These are phyloP conservation scores for Eumerus sabulonum DNA, from an alignment of 2,888 invertebrate genomes.

Conservation along the genomic window DNA sequence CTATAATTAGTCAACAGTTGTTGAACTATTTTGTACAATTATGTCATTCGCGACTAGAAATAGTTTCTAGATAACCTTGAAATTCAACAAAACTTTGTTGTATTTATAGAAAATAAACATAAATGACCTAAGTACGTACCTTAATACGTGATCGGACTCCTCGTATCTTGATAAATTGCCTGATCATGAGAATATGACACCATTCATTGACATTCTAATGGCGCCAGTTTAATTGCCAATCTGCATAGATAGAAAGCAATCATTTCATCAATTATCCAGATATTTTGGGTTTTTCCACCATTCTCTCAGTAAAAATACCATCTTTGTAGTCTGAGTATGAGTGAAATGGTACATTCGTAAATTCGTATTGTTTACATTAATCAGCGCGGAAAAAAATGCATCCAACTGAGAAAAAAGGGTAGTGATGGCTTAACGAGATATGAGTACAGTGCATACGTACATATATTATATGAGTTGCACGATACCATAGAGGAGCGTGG, in stretches of 20 bases:
- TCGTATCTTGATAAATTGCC: no score
- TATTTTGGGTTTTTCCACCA: background rate
- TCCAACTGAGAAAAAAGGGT: conserved; percentile 7
- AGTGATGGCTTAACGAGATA: background rate
- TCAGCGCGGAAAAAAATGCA: conserved; percentile 55
- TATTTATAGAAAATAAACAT: background rate
- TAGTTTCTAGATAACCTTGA: background rate
- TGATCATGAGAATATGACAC: conserved; percentile 4
- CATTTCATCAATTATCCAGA: background rate
- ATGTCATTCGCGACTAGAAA: background rate
- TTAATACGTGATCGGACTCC: no score
- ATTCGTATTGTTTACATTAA: conserved; percentile 39
- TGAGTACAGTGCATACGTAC: no score
- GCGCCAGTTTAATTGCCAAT: conserved; percentile 43
- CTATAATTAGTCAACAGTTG: no score
- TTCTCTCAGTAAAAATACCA: conserved; percentile 8
- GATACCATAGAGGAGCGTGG: conserved; percentile 48
- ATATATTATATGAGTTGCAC: conserved; percentile 20
- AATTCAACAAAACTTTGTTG: no score
- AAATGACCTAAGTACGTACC: conserved; percentile 31
- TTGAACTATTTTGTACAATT: conserved; percentile 10
- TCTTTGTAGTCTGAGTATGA: conserved; percentile 15
- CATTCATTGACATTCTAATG: conserved; percentile 42
- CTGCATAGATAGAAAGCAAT: conserved; percentile 15
- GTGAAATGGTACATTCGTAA: conserved; percentile 23